These are phyloP conservation scores for Chamaea fasciata DNA, from an alignment of 2,113 vertebrate species.

Conservation along the genomic window DNA sequence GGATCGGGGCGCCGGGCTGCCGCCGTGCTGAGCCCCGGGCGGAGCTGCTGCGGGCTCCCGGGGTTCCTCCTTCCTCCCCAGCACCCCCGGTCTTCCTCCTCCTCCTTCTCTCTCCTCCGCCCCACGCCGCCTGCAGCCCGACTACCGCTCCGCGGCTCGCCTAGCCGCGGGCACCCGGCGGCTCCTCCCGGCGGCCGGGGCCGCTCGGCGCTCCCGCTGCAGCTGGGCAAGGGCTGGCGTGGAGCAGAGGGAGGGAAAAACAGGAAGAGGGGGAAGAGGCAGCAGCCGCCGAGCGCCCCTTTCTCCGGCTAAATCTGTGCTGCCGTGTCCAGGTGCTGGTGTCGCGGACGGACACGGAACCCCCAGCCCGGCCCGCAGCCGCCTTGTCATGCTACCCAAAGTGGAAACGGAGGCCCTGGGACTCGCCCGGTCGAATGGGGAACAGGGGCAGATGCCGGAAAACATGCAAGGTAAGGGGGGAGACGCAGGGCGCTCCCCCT, in stretches of 20 bases:
- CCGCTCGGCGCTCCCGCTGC: neutral
- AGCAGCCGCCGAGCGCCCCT: neutral
- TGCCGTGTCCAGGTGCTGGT: slow-evolving; percentile 79
- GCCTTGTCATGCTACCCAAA: slow-evolving; percentile 96
- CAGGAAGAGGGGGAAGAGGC: neutral
- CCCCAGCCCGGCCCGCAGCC: slow-evolving; percentile 76
- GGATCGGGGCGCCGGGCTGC: slow-evolving; percentile 13
- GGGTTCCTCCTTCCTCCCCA: slow-evolving; percentile 3
- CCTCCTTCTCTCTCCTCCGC: slow-evolving; percentile 28
- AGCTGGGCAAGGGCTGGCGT: neutral
- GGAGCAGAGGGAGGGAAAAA: neutral
- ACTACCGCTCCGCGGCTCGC: neutral
- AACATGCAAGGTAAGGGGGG: slow-evolving; percentile 94
- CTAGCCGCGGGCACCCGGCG: slow-evolving; percentile 4
- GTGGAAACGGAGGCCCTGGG: slow-evolving; percentile 92
- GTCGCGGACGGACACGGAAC: slow-evolving; percentile 75
- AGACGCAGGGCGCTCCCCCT: neutral
- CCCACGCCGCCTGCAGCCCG: neutral
- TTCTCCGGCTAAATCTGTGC: slow-evolving; percentile 58
- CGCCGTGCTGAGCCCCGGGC: neutral
- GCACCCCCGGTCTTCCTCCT: slow-evolving; percentile 16
- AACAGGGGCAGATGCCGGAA: slow-evolving; percentile 92
- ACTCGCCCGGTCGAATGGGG: slow-evolving; percentile 93
- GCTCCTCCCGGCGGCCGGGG: slow-evolving; percentile 2
- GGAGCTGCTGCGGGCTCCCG: slow-evolving; percentile 4